These are phyloP conservation scores for Zosterops japonicus DNA, from an alignment of 2,113 vertebrate genomes.

Conservation along the genomic window DNA sequence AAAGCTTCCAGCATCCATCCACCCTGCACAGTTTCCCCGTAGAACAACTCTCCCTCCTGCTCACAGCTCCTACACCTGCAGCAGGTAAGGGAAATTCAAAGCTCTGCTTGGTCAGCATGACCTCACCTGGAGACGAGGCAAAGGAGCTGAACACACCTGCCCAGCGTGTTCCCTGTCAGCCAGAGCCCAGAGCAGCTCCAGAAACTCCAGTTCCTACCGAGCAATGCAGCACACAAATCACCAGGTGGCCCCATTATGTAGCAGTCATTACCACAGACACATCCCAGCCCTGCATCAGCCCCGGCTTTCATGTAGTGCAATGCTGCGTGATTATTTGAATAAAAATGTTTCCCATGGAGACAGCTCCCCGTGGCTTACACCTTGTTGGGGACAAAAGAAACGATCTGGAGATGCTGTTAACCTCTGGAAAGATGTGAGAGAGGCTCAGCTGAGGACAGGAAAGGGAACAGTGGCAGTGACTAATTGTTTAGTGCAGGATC, in stretches of 20 bases:
- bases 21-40: neutral
- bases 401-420: neutral
- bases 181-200: neutral
- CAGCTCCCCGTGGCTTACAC: neutral
- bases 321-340: neutral
- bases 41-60: neutral
- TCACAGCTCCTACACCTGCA: neutral
- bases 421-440: neutral
- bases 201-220: neutral
- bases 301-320: neutral
- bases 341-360: neutral
- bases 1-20: neutral
- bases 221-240: conserved; percentile 48
- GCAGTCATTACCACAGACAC: conserved; percentile 33
- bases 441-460: neutral
- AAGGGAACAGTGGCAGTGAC: neutral
- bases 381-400: conserved; percentile 34
- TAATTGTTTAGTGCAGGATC: neutral
- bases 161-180: neutral
- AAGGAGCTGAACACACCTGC: neutral
- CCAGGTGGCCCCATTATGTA: conserved; percentile 55
- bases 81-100: neutral
- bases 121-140: neutral
- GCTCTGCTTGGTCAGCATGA: neutral
- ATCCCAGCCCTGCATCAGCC: conserved; percentile 21